A percentile compares a stretch with the other conserved stretches of the same genome.
phyloP scores from a whole-genome alignment of 2,888 invertebrate species.

The Clanis bilineata region DNA sequence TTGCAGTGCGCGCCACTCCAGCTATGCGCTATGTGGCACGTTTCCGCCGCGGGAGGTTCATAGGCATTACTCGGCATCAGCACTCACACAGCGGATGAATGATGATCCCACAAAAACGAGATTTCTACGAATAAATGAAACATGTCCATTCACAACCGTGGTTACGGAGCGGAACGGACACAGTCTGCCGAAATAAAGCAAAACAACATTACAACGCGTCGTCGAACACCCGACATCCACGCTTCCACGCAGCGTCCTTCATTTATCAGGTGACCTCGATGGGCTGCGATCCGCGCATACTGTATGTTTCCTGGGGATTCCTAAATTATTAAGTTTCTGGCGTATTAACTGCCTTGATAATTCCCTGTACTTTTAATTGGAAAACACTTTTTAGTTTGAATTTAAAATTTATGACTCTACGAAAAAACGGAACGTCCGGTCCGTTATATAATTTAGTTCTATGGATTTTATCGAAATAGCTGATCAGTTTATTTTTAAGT shows the following conservation, averaged over 20 bases:
- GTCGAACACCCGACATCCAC: background rate
- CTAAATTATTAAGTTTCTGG: background rate
- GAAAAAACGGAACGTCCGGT: conserved; percentile 36
- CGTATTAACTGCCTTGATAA: too few species aligned
- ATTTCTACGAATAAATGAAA: conserved; percentile 62
- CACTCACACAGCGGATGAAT: conserved; percentile 22
- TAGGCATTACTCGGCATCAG: background rate
- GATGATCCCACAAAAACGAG: conserved; percentile 51
- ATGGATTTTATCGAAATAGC: background rate
- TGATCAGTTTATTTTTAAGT: background rate
- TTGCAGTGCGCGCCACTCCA: conserved; percentile 41
- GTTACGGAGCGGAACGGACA: conserved; percentile 53
- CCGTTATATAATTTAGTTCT: conserved; percentile 32
- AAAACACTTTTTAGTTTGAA: too few species aligned
- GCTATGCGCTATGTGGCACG: conserved; percentile 55
- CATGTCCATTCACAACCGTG: conserved; percentile 63
- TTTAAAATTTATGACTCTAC: too few species aligned
- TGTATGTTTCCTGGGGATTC: background rate
- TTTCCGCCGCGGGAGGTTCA: conserved; percentile 48
- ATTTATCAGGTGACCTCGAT: background rate
- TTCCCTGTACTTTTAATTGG: too few species aligned
- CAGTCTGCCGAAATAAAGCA: conserved; percentile 53
- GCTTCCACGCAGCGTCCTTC: background rate
- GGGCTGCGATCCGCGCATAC: background rate
- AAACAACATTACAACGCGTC: too few species aligned